Percentiles rank a stretch among this genome's conserved stretches.
phyloP scores from a whole-genome alignment of 2,113 vertebrate species.

The Lanius ludovicianus region DNA sequence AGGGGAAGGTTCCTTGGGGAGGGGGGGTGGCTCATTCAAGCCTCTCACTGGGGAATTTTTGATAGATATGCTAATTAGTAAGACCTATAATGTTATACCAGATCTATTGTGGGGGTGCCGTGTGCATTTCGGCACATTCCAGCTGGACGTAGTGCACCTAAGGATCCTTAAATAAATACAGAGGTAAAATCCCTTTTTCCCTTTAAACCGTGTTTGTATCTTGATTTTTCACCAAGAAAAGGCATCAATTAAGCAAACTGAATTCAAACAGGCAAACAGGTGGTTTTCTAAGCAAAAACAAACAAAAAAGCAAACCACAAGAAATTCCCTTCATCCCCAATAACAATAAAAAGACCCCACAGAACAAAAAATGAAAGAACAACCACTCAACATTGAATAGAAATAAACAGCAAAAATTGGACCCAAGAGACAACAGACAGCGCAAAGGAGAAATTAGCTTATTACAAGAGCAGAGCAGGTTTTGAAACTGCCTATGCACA shows the following conservation, averaged over 20 bases:
- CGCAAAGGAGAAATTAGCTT: not conserved
- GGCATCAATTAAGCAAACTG: not conserved
- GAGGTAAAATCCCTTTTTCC: too few species aligned
- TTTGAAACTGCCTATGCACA: not conserved
- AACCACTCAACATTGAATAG: not conserved
- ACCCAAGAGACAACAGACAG: not conserved
- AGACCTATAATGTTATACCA: too few species aligned
- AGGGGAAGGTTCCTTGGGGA: too few species aligned
- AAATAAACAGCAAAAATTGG: not conserved
- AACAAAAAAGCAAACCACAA: not conserved
- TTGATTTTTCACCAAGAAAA: too few species aligned
- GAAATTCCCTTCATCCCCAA: not conserved
- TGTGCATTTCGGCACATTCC: too few species aligned
- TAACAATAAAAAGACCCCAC: fast-evolving
- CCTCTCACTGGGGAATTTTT: too few species aligned
- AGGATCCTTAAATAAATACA: too few species aligned
- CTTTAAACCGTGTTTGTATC: too few species aligned
- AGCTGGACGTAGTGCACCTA: too few species aligned
- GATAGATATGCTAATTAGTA: too few species aligned
- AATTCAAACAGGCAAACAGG: not conserved
- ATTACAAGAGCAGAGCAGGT: not conserved
- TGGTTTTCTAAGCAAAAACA: not conserved
- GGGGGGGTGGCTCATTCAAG: too few species aligned
- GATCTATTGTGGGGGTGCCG: too few species aligned
- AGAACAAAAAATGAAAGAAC: not conserved